Percentiles rank a stretch among this genome's conserved stretches.
Evolutionary conservation across 2,113 vertebrate genomes (phyloP).

Genomic region (Prionailurus bengalensis): DNA sequence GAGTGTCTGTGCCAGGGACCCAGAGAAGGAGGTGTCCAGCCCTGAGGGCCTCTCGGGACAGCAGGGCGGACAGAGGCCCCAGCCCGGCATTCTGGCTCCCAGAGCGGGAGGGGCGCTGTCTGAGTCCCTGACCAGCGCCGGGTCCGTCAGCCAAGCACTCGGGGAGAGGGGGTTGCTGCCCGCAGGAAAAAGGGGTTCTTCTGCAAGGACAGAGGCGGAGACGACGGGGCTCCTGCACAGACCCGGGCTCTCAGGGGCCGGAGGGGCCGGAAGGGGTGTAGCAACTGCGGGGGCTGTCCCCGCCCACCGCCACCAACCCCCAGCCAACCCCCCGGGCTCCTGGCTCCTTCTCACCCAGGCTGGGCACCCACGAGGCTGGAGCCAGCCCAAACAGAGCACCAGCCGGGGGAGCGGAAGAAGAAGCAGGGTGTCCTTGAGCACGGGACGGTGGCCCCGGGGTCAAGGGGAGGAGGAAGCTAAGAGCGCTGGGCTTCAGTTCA

Average conservation of each 20-base stretch:
- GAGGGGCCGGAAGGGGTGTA: neutral
- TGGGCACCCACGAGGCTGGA: accelerated
- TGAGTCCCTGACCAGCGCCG: accelerated
- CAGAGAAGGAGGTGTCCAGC: neutral
- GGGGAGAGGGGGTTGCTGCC: accelerated
- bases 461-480: neutral
- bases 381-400: neutral
- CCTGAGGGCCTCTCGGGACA: neutral
- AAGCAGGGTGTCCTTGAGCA: accelerated
- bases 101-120: accelerated
- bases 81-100: no score
- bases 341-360: accelerated
- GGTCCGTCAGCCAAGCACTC: accelerated
- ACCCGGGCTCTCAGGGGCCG: accelerated
- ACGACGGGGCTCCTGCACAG: accelerated
- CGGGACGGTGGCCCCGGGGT: neutral
- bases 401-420: accelerated
- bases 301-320: accelerated
- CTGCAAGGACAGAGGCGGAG: accelerated
- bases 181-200: accelerated
- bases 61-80: no score
- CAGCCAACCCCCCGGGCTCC: neutral
- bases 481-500: accelerated
- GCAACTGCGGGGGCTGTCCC: neutral
- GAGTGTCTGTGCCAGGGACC: accelerated